Base-by-base conservation (phyloP, 1,140 invertebrate species). In the Condylostylus longicornis region DNA sequence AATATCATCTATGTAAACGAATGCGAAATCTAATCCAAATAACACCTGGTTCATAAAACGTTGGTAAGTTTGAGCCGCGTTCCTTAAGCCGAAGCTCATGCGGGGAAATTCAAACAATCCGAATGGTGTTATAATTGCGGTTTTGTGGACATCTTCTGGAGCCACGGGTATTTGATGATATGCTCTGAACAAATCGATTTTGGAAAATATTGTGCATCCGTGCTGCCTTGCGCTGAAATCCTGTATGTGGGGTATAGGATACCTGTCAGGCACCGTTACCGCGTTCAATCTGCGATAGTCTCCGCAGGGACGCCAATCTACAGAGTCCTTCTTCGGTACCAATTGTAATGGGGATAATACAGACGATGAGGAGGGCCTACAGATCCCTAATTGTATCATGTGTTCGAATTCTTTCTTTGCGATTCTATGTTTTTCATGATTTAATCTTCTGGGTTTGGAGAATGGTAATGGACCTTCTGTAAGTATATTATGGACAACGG, bases 331-430 rank as follows among this genome's bases (percentile, higher is more conserved):
- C 35, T 67, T 67, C 3, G 43, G 43, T 5, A 56, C 55, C 23
- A 68, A 45, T 37, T 63, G 55, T 5, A 66, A 33, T 12, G 64
- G 58, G 4, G 52, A 57, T 12, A 63, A 46, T 63, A 63, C 69
- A n/a, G 56, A 37, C 35, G 50, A 52, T 10, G 47, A 49, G 0
- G 60, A 61, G 3, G 45, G 53, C 4, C 54, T 42, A 17, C 50
- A 43, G 10, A 55, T 52, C 5, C 58, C 57, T 17, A 35, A 13
- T 25, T 40, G 5, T 31, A 64, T 50, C 51, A 47, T 2, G 10
- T 27, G 14, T 35, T 55, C 49, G 23, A 40, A 23, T 15, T 50
- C 44, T 19, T 40, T 28, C 15, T 48, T 45, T 4, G 50, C 50
- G 4, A 40, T 37, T 20, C 35, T 35, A 1, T 51, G 33, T 33